These are phyloP conservation scores for Nephotettix cincticeps DNA, from an alignment of 1,140 invertebrate species.

Conservation along the genomic window DNA sequence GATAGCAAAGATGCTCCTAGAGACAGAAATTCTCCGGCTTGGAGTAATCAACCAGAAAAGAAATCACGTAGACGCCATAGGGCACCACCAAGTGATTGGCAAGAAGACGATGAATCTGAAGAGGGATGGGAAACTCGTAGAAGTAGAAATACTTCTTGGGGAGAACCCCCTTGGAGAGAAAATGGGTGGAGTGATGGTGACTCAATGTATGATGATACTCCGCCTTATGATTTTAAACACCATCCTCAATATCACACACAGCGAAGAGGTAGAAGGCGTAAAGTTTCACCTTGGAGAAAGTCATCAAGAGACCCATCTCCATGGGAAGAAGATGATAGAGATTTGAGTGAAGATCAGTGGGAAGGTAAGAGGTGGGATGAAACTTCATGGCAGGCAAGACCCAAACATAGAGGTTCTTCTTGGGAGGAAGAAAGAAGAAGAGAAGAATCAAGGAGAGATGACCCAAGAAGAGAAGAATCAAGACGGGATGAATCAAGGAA, in stretches of 20 bases:
- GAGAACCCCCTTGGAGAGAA: slow-evolving; percentile 41
- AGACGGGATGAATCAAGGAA: slow-evolving; percentile 46
- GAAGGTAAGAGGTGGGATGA: slow-evolving; percentile 37
- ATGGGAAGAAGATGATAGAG: slow-evolving; percentile 62
- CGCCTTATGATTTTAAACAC: slow-evolving; percentile 31
- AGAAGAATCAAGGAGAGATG: slow-evolving; percentile 43
- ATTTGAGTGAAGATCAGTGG: slow-evolving; percentile 38
- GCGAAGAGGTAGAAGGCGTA: slow-evolving; percentile 36
- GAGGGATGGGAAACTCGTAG: slow-evolving; percentile 40
- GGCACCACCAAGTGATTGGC: slow-evolving; percentile 33
- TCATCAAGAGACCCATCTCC: slow-evolving; percentile 66
- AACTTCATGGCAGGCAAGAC: slow-evolving; percentile 28
- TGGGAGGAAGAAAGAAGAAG: slow-evolving; percentile 40
- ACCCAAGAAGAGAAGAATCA: slow-evolving; percentile 43
- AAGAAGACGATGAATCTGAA: slow-evolving; percentile 44
- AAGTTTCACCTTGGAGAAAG: slow-evolving; percentile 38
- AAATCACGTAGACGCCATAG: slow-evolving; percentile 35
- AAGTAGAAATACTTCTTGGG: slow-evolving; percentile 37
- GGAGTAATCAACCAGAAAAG: slow-evolving; percentile 33
- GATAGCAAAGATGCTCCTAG: slow-evolving; percentile 66
- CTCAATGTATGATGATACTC: slow-evolving; percentile 42
- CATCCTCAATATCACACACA: slow-evolving; percentile 32
- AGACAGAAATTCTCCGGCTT: slow-evolving; percentile 42
- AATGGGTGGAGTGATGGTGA: slow-evolving; percentile 47
- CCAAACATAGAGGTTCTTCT: slow-evolving; percentile 35